phyloP scores from a whole-genome alignment of 2,797 vertebrate species.

The Premnoplex brunnescens region DNA sequence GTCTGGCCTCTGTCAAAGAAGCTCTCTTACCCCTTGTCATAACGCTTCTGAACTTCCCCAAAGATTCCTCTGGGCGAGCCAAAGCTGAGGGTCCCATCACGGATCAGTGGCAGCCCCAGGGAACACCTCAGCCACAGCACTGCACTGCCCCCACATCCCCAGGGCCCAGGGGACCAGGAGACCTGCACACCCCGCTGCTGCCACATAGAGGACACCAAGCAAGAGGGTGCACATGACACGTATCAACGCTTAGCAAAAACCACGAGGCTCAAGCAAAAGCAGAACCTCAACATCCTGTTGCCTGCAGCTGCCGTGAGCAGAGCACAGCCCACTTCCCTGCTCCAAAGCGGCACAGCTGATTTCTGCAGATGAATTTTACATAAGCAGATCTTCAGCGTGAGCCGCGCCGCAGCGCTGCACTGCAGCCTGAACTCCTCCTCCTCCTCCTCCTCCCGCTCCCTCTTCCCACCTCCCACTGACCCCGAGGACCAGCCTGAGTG shows the following conservation, averaged over 20 bases:
- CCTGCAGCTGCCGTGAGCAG: neutral
- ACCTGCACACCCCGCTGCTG: neutral
- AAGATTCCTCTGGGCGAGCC: neutral
- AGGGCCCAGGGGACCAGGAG: neutral
- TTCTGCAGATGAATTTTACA: constrained; percentile 42
- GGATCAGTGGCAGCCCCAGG: neutral
- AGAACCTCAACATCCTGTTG: constrained; percentile 33
- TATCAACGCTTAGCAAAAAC: neutral
- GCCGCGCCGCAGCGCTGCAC: neutral
- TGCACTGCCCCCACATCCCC: rapidly evolving
- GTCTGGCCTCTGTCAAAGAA: neutral
- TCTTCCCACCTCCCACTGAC: neutral
- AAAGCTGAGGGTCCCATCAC: neutral
- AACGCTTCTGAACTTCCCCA: neutral
- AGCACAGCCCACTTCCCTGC: neutral
- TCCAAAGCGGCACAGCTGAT: neutral
- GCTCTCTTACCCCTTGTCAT: neutral
- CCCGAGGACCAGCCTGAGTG: neutral
- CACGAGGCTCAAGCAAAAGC: neutral
- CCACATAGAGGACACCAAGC: rapidly evolving
- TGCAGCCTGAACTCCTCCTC: neutral
- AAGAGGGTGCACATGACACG: rapidly evolving
- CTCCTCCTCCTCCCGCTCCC: neutral
- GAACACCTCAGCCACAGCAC: rapidly evolving
- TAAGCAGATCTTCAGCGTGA: neutral